These are phyloP conservation scores for Hippopotamyrus pictus DNA, from an alignment of 2,797 vertebrate species.

Conservation along the genomic window DNA sequence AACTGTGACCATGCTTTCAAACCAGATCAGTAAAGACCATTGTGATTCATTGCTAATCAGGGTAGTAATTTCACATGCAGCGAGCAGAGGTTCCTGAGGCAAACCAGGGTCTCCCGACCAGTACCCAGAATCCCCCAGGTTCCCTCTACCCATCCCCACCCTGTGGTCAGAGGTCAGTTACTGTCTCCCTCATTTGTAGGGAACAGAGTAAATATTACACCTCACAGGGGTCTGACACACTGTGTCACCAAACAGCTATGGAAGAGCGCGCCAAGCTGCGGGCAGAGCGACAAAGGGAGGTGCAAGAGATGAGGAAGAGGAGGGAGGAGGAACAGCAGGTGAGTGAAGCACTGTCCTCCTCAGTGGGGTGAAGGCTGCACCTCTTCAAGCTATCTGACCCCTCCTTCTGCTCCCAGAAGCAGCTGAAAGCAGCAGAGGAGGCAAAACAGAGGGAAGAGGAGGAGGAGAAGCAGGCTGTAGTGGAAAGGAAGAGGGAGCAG, in stretches of 20 bases:
- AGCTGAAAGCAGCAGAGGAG: slow-evolving; percentile 75
- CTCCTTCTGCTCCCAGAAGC: slow-evolving; percentile 57
- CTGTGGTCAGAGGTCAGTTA: slow-evolving; percentile 71
- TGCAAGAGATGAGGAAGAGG: slow-evolving; percentile 73
- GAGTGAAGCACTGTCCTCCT: slow-evolving; percentile 35
- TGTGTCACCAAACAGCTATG: slow-evolving; percentile 68
- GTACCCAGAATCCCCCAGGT: slow-evolving; percentile 44
- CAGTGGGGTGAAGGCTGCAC: background rate
- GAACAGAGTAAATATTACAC: background rate
- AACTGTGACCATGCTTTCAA: background rate
- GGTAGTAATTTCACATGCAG: slow-evolving; percentile 38
- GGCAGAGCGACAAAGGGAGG: slow-evolving; percentile 65
- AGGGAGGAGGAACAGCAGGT: slow-evolving; percentile 83
- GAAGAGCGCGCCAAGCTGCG: slow-evolving; percentile 77
- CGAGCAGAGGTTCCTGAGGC: slow-evolving; percentile 24
- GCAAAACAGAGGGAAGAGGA: slow-evolving; percentile 65
- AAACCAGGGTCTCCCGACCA: slow-evolving; percentile 29
- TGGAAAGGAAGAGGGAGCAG: slow-evolving; percentile 67
- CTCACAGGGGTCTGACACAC: background rate
- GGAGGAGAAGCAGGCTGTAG: slow-evolving; percentile 65
- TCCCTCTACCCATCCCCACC: slow-evolving; percentile 50
- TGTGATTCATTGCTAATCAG: background rate
- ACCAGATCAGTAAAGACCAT: slow-evolving; percentile 20
- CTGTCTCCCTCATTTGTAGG: background rate
- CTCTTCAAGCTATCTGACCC: background rate